These are phyloP conservation scores for Aphidoletes aphidimyza DNA, from an alignment of 2,888 invertebrate genomes.

Conservation along the genomic window DNA sequence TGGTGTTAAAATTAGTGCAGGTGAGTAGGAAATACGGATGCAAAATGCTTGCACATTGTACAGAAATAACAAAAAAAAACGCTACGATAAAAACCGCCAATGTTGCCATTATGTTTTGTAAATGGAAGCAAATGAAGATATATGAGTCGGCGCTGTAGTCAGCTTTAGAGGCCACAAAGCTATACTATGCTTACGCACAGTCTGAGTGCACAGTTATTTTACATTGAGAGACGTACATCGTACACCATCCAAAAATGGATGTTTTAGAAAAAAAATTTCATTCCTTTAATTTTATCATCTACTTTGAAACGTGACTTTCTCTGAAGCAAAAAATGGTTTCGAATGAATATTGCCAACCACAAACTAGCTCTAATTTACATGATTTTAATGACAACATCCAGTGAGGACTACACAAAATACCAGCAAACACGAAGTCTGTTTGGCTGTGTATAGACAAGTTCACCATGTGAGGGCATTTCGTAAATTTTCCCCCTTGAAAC, in stretches of 20 bases:
- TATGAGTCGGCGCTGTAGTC: background rate
- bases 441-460: background rate
- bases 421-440: no score
- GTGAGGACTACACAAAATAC: no score
- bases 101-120: constrained; percentile 41
- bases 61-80: background rate
- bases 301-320: background rate
- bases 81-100: background rate
- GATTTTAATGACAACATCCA: background rate
- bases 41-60: background rate
- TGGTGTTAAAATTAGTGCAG: background rate
- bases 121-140: constrained; percentile 35
- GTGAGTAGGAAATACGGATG: background rate
- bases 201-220: background rate
- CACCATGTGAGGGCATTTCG: background rate
- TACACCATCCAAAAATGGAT: background rate
- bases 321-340: background rate
- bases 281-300: constrained; percentile 5
- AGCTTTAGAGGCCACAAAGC: background rate
- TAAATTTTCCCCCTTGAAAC: background rate
- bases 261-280: constrained; percentile 13
- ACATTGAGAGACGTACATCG: background rate
- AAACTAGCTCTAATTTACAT: constrained; percentile 33
- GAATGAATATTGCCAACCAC: constrained; percentile 30
- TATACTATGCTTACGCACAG: background rate